Percentiles rank a stretch among this genome's conserved stretches.
phyloP scores from a whole-genome alignment of 2,797 vertebrate species.

The Pitangus sulphuratus region DNA sequence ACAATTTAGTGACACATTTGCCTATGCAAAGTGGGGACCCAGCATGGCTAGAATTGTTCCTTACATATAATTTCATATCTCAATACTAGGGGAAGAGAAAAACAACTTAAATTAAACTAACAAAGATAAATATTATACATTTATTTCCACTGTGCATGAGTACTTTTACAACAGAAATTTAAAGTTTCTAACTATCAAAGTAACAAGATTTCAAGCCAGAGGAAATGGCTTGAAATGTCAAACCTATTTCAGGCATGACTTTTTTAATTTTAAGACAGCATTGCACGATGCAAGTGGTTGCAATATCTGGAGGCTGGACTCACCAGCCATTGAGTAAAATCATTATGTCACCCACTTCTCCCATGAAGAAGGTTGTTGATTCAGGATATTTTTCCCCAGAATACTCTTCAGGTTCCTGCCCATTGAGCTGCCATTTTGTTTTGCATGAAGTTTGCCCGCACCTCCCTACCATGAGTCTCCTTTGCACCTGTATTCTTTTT shows the following conservation, averaged over 20 bases:
- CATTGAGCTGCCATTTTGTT: background rate
- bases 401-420: background rate
- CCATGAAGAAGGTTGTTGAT: background rate
- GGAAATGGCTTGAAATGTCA: background rate
- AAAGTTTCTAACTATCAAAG: background rate
- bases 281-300: fast-evolving
- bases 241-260: background rate
- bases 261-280: background rate
- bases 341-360: background rate
- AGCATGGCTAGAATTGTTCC: background rate
- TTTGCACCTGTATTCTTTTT: background rate
- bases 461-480: background rate
- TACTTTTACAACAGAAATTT: background rate
- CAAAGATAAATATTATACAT: background rate
- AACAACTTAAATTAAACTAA: background rate
- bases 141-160: background rate
- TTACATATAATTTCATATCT: background rate
- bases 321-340: background rate
- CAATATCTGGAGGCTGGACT: background rate
- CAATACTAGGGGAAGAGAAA: background rate
- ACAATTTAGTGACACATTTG: fast-evolving
- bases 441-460: background rate
- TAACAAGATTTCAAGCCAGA: background rate
- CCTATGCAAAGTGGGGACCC: background rate
- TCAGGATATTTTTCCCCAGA: background rate